Base-by-base conservation (phyloP, 2,888 invertebrate genomes). In the Nebria brevicollis region DNA sequence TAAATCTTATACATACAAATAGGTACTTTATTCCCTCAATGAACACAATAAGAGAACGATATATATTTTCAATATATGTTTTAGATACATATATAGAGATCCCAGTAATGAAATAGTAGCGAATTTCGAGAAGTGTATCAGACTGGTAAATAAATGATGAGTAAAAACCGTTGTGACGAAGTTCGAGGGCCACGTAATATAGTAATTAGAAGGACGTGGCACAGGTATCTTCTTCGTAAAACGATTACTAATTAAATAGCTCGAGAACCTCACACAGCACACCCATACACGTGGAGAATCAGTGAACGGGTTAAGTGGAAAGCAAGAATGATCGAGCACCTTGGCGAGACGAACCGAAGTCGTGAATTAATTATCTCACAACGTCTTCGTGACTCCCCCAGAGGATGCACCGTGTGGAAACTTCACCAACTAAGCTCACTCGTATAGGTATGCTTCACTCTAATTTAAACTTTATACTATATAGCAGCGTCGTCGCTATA, bases 331-430 rank as follows among this genome's bases (percentile, higher is more conserved):
- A 78, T 78, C 78, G 78, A 78, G 78, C 66, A 78, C 73, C 25
- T 70, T 70, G 20, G 70, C 66, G 66, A 64, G 78, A 73, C 65
- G 78, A 78, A 78, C 73, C 70, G 70, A 70, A 70, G 66, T 78
- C 78, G 66, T 78, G 78, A 78, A 78, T 78, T 78, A 78, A 78
- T 78, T 78, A 78, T 78, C 77, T 65, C 25, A 66, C 77, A 66
- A 54, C 75, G 25, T 66, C 70, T 70, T 34, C 70, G 25, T 26
- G 70, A 26, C 54, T 54, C 54, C 54, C 70, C 70, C 70, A n/a
- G 20, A 70, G 70, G 70, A 70, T 70, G 70, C 70, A 70, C 26
- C 66, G 25, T 25, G 66, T 25, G 66, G 66, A 66, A 70, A 70
- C 70, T 70, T 70, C 70, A 54, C 54, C 54, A 54, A 54, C 54